Percentiles rank a stretch among this genome's conserved stretches.
phyloP scores from a whole-genome alignment of 2,888 invertebrate genomes.

The Himalopsyche anomala region DNA sequence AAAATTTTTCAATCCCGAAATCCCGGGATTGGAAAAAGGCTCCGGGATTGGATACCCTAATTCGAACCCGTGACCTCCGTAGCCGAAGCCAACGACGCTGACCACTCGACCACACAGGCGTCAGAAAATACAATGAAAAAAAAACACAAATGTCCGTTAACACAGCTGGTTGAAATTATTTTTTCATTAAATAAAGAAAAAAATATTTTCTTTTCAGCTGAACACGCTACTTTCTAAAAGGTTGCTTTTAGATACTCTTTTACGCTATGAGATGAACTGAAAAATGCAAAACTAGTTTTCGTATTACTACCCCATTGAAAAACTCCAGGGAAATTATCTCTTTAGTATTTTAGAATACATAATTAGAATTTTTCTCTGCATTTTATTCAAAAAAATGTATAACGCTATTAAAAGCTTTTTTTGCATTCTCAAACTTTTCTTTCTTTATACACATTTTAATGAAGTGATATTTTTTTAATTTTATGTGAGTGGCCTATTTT shows the following conservation, averaged over 20 bases:
- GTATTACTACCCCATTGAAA: neutral
- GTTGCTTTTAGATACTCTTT: neutral
- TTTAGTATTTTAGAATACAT: neutral
- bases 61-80: no score
- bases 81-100: no score
- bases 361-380: neutral
- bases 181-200: neutral
- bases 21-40: no score
- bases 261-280: neutral
- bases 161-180: no score
- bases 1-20: no score
- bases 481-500: no score
- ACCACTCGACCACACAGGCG: no score
- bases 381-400: neutral
- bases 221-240: neutral
- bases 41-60: no score
- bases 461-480: no score
- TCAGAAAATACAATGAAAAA: no score
- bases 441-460: neutral
- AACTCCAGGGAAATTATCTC: slow-evolving; percentile 5
- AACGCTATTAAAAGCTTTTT: neutral
- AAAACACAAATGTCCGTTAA: no score
- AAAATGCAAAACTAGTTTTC: slow-evolving; percentile 17
- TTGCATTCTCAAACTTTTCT: neutral
- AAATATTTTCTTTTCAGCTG: neutral